Evolutionary conservation across 1,140 invertebrate genomes (phyloP), one percentile per base, ranked within the genome.

Genomic region (Drosophila lini): DNA sequence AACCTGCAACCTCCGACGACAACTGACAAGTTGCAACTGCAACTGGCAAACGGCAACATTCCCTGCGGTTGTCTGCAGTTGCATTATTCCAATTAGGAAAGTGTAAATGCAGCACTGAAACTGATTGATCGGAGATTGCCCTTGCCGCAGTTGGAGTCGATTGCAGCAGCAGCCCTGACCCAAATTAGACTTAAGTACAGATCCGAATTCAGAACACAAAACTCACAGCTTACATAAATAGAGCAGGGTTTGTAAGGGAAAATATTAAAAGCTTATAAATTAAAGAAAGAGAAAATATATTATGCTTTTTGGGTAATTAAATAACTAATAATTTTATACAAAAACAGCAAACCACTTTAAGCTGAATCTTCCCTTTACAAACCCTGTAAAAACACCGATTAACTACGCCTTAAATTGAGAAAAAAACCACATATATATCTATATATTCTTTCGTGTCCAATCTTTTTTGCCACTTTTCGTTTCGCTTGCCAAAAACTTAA

Each of bases 391-490:
- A 42, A 61, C 45, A 60, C 53, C 32, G 32, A 68, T 38, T 42
- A 28, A 48, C 28, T 15, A 53, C 38, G 32, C 61, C 31, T 55
- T 36, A 55, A 67, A 67, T 44, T 32, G 1, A 50, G 19, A 59
- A 32, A 25, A 36, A 62, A 47, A 32, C 77, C 71, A 88, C 68
- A 80, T 50, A 69, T 61, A 77, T 79, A 73, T 74, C 40, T 79
- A 48, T 68, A 81, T 81, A 65, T 88, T 89, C 74, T 85, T 80
- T 88, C 78, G 84, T 88, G 81, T 88, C 61, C 86, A 80, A 75
- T 76, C 74, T 76, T 78, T 83, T 89, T 83, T 86, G 79, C 65
- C 80, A 85, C 67, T 42, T 78, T 82, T 85, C 73, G 65, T 86
- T 85, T 81, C 77, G 80, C 83, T 88, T 80, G 69, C 83, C 60